phyloP scores from a whole-genome alignment of 1,140 invertebrate species.

The Drosophila sucinea region DNA sequence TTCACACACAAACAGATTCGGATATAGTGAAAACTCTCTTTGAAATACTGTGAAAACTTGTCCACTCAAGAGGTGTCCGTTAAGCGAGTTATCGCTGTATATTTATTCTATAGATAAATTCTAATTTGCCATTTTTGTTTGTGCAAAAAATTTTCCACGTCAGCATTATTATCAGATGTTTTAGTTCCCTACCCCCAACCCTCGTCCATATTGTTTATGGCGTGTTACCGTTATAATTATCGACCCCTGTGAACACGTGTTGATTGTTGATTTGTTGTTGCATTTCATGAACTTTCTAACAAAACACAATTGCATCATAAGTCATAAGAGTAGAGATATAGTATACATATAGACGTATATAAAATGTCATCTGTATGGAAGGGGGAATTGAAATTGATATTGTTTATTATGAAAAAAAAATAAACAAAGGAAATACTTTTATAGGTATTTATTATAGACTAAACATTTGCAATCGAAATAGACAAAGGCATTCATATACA shows the following conservation, averaged over 20 bases:
- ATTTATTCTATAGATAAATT: too few species aligned
- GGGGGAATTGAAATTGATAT: neutral
- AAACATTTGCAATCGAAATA: neutral
- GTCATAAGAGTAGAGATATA: neutral
- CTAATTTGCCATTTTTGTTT: neutral
- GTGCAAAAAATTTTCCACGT: neutral
- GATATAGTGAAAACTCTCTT: neutral
- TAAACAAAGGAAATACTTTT: slow-evolving; percentile 4
- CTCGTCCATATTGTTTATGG: neutral
- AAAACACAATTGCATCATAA: neutral
- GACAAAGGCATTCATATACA: neutral
- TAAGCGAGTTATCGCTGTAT: too few species aligned
- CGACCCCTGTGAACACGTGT: neutral
- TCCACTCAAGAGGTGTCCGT: too few species aligned
- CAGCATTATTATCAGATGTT: neutral
- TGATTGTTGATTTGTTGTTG: neutral
- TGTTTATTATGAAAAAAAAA: neutral
- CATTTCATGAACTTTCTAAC: neutral
- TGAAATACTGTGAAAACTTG: too few species aligned
- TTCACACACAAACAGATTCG: neutral
- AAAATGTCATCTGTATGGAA: neutral
- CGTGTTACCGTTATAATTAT: neutral
- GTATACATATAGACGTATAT: neutral
- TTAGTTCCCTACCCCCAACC: neutral
- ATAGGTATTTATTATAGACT: neutral